Base-by-base conservation (phyloP, 2,113 vertebrate genomes). In the Ctenodactylus gundi region DNA sequence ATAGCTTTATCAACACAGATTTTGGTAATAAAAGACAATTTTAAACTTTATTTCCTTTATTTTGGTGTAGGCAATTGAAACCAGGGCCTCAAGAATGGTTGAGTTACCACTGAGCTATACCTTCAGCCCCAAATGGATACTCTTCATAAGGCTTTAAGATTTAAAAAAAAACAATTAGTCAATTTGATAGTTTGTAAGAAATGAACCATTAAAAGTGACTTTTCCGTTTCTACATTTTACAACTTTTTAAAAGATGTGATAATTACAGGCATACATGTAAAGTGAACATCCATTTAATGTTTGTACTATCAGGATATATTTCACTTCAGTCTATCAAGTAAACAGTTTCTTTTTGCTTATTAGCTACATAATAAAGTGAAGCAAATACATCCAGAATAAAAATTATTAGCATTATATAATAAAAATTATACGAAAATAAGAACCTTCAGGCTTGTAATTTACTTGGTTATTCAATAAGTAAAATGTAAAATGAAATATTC, bases 381-480 rank as follows among this genome's bases (percentile, higher is more conserved):
- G n/a, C 15, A 76, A 93, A 65, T 25, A 78, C 87, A 82, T 41
- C 65, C 20, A 62, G 39, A 82, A 67, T 91, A 75, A 85, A 75
- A 84, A 58, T 39, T 57, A 67, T 1, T 77, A 53, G 62, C 27
- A 89, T 65, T 72, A 72, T 20, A 27, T 11, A 87, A 85, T n/a
- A 88, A 77, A 14, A 14, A 70, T n/a, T 91, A 62, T 57, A 81
- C 90, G 85, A 96, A 62, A 44, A 68, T 53, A 57, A 83, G n/a
- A 93, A 64, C 41, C 72, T 82, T 68, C 15, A 85, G 27, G 53
- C 29, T 95, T 85, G 34, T 68, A 88, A 81, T 77, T 70, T 70
- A 90, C 13, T 83, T 95, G 41, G 64, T 93, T 93, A 85, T 51
- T 68, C 55, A 93, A 49, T 41, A 94, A 95, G 34, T 70, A 36